A percentile compares a stretch with the other conserved stretches of the same genome.
Conservation (phyloP, 1,140 invertebrate species). For the Panagrolaimus sp. region DNA sequence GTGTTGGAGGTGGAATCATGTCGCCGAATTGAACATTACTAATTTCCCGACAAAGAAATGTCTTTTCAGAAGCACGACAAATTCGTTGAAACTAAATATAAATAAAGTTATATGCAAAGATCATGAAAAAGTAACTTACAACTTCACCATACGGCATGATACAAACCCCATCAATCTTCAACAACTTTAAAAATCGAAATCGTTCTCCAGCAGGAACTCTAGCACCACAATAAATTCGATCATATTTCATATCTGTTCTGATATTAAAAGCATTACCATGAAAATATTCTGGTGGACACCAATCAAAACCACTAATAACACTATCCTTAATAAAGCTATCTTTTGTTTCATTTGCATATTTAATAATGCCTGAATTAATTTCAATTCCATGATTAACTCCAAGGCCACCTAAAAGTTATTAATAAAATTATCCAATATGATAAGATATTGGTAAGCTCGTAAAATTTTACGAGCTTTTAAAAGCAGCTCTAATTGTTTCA, state of each 20-base stretch:
- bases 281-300: conserved; percentile 73
- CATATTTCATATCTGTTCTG: neutral
- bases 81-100: neutral
- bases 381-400: conserved; percentile 71
- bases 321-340: conserved; percentile 70
- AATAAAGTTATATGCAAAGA: neutral
- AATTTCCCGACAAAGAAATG: neutral
- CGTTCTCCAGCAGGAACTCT: neutral
- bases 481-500: no score
- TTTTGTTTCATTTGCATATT: conserved; percentile 71
- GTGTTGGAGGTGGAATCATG: neutral
- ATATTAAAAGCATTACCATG: neutral
- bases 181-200: neutral
- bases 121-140: neutral
- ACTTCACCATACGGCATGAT: conserved; percentile 3
- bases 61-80: neutral
- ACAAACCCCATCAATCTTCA: neutral
- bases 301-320: conserved; percentile 73
- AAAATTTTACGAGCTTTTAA: no score
- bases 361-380: conserved; percentile 70
- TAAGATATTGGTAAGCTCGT: conserved; percentile 23
- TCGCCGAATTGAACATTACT: neutral
- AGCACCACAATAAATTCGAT: neutral
- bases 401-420: conserved; percentile 21
- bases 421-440: neutral